phyloP scores from a whole-genome alignment of 2,113 vertebrate species.

The Lynx canadensis region DNA sequence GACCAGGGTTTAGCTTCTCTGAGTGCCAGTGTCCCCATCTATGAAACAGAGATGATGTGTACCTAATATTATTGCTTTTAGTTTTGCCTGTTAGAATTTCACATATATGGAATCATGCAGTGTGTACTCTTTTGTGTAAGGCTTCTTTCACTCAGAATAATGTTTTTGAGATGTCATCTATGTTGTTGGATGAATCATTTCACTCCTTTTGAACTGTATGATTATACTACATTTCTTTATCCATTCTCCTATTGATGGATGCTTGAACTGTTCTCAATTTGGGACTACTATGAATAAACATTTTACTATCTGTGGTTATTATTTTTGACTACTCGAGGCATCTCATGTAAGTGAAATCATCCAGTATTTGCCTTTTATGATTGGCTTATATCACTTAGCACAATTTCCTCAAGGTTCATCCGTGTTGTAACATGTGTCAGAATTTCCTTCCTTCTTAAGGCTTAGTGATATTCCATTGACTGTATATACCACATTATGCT shows the following conservation, averaged over 20 bases:
- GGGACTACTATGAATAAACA: neutral
- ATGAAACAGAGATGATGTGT: neutral
- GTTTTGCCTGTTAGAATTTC: neutral
- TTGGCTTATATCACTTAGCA: neutral
- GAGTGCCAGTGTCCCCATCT: neutral
- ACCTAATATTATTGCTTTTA: neutral
- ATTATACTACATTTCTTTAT: neutral
- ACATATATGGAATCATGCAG: neutral
- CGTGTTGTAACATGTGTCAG: neutral
- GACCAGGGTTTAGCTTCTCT: neutral
- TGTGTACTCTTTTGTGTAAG: neutral
- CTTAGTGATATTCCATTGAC: neutral
- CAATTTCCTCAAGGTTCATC: neutral
- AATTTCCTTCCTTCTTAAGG: constrained; percentile 18
- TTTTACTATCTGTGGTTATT: neutral
- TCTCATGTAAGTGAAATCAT: neutral
- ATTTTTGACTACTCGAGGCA: neutral
- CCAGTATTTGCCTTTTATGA: neutral
- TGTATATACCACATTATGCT: neutral
- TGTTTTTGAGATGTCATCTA: neutral
- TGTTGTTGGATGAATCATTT: neutral
- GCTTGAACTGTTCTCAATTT: neutral
- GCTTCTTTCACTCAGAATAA: neutral
- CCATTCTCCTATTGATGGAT: neutral
- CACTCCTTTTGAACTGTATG: neutral